These are phyloP conservation scores for Dermolepida albohirtum DNA, from an alignment of 2,888 invertebrate species.

Conservation along the genomic window DNA sequence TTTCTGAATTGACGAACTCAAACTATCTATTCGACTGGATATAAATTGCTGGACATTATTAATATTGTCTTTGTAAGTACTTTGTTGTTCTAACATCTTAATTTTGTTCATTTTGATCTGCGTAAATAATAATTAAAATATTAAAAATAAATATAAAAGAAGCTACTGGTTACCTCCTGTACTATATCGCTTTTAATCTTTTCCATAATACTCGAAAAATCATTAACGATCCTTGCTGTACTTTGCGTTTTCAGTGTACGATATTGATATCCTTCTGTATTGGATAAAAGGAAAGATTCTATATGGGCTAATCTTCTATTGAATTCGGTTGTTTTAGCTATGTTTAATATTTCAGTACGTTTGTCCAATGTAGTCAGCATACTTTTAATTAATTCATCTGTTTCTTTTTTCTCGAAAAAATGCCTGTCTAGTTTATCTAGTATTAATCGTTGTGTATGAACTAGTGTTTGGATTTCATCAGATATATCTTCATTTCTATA, in stretches of 20 bases:
- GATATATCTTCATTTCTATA: conserved; percentile 77
- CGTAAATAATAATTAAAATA: too few relatives aligned
- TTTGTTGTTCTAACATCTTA: too few relatives aligned
- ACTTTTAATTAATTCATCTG: conserved; percentile 84
- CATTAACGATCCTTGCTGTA: conserved; percentile 67
- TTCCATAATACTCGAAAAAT: conserved; percentile 65
- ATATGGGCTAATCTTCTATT: conserved; percentile 82
- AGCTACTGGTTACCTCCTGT: conserved; percentile 50
- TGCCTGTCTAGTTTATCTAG: conserved; percentile 88
- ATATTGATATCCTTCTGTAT: conserved; percentile 74
- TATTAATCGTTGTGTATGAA: conserved; percentile 81
- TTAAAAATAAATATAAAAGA: too few relatives aligned
- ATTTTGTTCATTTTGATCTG: too few relatives aligned
- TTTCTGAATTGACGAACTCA: too few relatives aligned
- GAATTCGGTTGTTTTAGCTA: conserved; percentile 75
- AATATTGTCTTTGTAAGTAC: too few relatives aligned
- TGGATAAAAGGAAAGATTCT: conserved; percentile 80
- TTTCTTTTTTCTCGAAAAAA: conserved; percentile 81
- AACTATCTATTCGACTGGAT: too few relatives aligned
- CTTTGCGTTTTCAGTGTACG: conserved; percentile 74
- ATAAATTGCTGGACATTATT: too few relatives aligned
- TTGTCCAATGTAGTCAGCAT: conserved; percentile 78
- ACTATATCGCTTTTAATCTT: conserved; percentile 64
- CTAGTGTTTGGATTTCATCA: conserved; percentile 82
- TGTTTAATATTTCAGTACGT: conserved; percentile 76